Conservation (phyloP, 2,797 vertebrate species). For the Sparidentex hasta region DNA sequence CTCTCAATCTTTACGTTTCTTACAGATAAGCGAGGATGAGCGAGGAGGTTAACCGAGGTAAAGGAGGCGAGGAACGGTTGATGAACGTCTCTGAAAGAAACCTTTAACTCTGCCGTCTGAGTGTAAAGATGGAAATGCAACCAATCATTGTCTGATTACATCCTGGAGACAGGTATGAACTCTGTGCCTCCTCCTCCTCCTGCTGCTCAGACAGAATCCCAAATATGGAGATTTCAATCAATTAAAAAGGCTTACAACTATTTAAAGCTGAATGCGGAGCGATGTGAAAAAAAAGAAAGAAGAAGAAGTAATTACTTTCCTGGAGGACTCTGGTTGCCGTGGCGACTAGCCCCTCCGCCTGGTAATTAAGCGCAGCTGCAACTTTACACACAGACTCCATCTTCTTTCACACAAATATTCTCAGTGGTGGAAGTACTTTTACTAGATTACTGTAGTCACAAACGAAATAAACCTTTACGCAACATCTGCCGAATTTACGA, state of each 20-base stretch:
- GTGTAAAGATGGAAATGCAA: constrained; percentile 18
- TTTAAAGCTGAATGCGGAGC: background rate
- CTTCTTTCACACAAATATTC: background rate
- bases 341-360: background rate
- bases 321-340: constrained; percentile 30
- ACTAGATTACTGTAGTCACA: background rate
- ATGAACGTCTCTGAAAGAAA: background rate
- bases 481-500: too few species aligned
- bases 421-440: background rate
- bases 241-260: background rate
- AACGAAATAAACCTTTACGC: too few species aligned
- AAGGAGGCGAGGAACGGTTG: background rate
- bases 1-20: background rate
- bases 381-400: background rate
- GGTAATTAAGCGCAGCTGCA: constrained; percentile 20
- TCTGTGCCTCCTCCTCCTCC: background rate
- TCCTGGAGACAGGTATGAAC: constrained; percentile 17
- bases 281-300: too few species aligned
- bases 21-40: background rate
- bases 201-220: background rate
- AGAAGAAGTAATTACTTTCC: background rate
- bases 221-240: constrained; percentile 18
- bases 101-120: constrained; percentile 28
- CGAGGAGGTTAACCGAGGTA: too few species aligned
- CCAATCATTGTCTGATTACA: constrained; percentile 11